Evolutionary conservation across 2,797 vertebrate species (phyloP), one percentile per base, ranked within the genome.

Genomic region (Poeciliopsis paucimaculata): DNA sequence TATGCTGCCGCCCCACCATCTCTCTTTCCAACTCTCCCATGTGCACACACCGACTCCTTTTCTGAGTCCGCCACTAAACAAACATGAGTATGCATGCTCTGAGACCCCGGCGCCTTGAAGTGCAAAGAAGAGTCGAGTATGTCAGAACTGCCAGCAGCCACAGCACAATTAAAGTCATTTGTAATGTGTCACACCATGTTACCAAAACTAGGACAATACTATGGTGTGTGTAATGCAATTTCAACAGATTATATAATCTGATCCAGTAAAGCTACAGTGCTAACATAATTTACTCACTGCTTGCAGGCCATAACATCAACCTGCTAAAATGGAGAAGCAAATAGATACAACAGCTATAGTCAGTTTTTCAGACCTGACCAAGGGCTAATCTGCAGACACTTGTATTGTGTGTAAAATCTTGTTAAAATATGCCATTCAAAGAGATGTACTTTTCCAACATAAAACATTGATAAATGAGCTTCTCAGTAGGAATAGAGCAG

Each of bases 141-240:
- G 75, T 90, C 83, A 79, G 88, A 81, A 87, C 86, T 90, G 93
- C 90, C 93, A 93, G 85, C 85, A 92, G 92, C 89, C 86, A 85
- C 84, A 89, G 86, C 84, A 77, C 91, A 94, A 94, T 94, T 94
- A 93, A 94, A 93, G 88, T 82, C 91, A 93, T 94, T 92, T 93
- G 89, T 92, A 91, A 91, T 84, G 89, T 93, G 92, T 93, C 93
- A 92, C 92, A 90, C 89, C 80, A 66, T 3, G 73, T 93, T 92
- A 94, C 79, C 77, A 88, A 91, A 92, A 91, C 85, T 87, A 91
- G 92, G 92, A 87, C 91, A 91, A 93, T 83, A 86, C 84, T 87
- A 88, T 84, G 86, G 88, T 90, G 87, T 90, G 87, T 90, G 91
- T 79, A 93, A 93, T 91, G 82, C 82, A 86, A 92, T 93, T 94